Base-by-base conservation (phyloP, 1,140 invertebrate genomes). In the Lepidotrigona ventralis region DNA sequence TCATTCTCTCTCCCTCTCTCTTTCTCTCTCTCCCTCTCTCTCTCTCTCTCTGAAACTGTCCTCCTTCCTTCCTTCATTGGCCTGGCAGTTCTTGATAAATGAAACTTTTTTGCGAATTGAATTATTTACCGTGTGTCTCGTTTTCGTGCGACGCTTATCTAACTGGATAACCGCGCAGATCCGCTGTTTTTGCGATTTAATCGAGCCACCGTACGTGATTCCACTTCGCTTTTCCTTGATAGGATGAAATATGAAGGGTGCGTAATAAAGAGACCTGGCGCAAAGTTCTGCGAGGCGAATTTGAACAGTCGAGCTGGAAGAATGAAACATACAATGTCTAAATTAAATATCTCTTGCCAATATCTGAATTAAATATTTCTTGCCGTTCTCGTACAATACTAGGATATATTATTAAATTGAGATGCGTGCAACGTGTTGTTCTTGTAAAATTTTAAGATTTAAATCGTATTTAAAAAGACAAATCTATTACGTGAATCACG, bases 91-190 rank as follows among this genome's bases (percentile, higher is more conserved):
- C 19, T 51, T 76, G 79, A 85, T 71, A 82, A 74, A 77, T 77
- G 84, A 77, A 82, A n/a, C 84, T 85, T 82, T 46, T 72, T 78
- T 73, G 66, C n/a, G 58, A 85, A 85, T 77, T 82, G 79, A 60
- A 82, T 85, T 72, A 33, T 39, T 73, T 23, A 23, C 21, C 21
- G n/a, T 29, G 58, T 79, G 51, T 72, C 75, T 33, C 19, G 54
- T 39, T 53, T 60, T 66, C 60, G 26, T 54, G 19, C n/a, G 39
- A 19, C 63, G 17, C 1, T 4, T 63, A 1, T 26, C 72, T 56
- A 39, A 1, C 33, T 77, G 17, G 29, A 12, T 21, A n/a, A n/a
- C 58, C 39, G 8, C 21, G 23, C 39, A 71, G 2, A 58, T 12
- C 17, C 23, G 26, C 29, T 54, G 71, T 81, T 79, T 75, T 79